Conservation (phyloP, 2,113 vertebrate genomes). For the Toxotes chatareus region DNA sequence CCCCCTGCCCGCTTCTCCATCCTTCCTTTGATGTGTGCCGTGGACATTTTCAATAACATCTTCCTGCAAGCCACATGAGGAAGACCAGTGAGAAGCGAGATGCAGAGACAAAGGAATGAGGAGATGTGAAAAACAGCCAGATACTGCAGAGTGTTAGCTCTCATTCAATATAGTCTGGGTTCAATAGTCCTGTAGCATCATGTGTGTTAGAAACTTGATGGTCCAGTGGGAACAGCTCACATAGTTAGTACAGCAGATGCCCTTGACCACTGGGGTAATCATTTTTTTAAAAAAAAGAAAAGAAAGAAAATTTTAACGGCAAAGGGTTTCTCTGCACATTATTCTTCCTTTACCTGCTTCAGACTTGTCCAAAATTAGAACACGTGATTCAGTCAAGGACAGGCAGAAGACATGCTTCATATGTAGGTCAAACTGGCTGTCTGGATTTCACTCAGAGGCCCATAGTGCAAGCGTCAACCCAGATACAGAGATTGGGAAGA, state of each 20-base stretch:
- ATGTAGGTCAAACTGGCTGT: constrained; percentile 77
- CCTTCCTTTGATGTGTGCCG: constrained; percentile 73
- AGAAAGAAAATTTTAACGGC: background rate
- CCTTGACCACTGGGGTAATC: constrained; percentile 45
- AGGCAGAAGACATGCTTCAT: constrained; percentile 59
- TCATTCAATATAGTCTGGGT: constrained; percentile 45
- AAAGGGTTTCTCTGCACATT: constrained; percentile 5
- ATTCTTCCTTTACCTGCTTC: constrained; percentile 11
- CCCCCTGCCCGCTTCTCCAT: constrained; percentile 12
- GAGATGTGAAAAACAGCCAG: constrained; percentile 34
- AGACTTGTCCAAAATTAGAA: constrained; percentile 40
- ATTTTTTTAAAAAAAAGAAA: background rate
- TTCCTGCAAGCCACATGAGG: constrained; percentile 41
- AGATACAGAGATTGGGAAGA: constrained; percentile 62
- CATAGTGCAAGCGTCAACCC: constrained; percentile 66
- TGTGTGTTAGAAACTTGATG: constrained; percentile 35
- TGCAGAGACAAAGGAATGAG: constrained; percentile 26
- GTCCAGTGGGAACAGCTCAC: constrained; percentile 42
- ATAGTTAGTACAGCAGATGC: constrained; percentile 41
- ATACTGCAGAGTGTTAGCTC: constrained; percentile 64
- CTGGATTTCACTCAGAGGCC: constrained; percentile 59
- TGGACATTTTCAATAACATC: constrained; percentile 77
- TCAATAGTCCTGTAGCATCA: constrained; percentile 29
- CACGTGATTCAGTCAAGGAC: constrained; percentile 73
- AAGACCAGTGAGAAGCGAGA: constrained; percentile 34